phyloP scores from a whole-genome alignment of 2,797 vertebrate genomes.

The Gila robusta region DNA sequence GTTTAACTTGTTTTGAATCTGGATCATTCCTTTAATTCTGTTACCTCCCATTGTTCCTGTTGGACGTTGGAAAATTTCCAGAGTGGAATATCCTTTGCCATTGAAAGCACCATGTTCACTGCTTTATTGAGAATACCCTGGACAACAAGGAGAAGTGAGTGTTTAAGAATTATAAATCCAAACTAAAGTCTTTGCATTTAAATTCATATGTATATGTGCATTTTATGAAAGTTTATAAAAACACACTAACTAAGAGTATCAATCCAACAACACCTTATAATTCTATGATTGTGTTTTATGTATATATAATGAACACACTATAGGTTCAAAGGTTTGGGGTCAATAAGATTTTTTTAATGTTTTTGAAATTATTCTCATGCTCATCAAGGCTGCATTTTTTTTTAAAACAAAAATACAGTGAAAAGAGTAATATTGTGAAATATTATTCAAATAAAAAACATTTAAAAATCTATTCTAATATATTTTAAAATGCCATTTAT shows the following conservation, averaged over 20 bases:
- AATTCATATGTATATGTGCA: background rate
- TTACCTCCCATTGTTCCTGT: slow-evolving; percentile 82
- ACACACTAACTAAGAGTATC: background rate
- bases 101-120: slow-evolving; percentile 75
- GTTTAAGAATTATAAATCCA: background rate
- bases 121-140: slow-evolving; percentile 81
- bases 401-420: background rate
- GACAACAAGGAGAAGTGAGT: slow-evolving; percentile 18
- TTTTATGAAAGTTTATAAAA: background rate
- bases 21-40: background rate
- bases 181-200: background rate
- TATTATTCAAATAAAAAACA: background rate
- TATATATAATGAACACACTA: background rate
- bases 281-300: background rate
- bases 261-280: background rate
- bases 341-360: no score
- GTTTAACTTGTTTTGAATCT: background rate
- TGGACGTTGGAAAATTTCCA: slow-evolving; percentile 83
- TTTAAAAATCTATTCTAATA: background rate
- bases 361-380: background rate
- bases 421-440: background rate
- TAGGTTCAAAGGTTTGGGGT: background rate
- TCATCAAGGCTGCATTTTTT: background rate
- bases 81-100: slow-evolving; percentile 80
- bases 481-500: background rate